Conservation (phyloP, 2,797 vertebrate species). For the Brotula barbata region DNA sequence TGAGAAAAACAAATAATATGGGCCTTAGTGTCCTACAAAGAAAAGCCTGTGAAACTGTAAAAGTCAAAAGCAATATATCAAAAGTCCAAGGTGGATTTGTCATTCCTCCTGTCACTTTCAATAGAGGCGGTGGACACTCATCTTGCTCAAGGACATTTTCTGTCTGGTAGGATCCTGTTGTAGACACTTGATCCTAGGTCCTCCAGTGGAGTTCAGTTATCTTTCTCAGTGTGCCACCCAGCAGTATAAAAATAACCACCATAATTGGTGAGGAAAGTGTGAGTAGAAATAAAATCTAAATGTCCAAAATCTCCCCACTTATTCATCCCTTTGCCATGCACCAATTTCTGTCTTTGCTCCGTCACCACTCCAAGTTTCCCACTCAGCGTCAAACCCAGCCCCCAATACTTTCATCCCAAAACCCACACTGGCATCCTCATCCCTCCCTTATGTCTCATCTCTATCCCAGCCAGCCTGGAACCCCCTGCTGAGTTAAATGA, state of each 20-base stretch:
- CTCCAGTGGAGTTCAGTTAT: background rate
- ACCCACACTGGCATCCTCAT: slow-evolving; percentile 54
- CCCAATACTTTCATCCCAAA: slow-evolving; percentile 23
- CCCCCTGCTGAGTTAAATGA: slow-evolving; percentile 77
- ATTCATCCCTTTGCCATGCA: slow-evolving; percentile 41
- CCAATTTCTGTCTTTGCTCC: slow-evolving; percentile 51
- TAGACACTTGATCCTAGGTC: background rate
- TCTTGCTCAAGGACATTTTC: background rate
- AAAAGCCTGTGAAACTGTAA: background rate
- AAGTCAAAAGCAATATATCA: no score
- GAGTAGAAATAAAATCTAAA: slow-evolving; percentile 28
- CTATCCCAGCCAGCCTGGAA: slow-evolving; percentile 62
- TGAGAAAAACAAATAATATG: background rate
- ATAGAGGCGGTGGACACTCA: background rate
- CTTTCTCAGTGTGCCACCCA: background rate
- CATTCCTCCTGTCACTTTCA: background rate
- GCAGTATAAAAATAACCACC: slow-evolving; percentile 11
- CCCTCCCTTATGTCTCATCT: slow-evolving; percentile 69
- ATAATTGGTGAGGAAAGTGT: background rate
- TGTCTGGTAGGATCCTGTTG: background rate
- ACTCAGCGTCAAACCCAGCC: background rate
- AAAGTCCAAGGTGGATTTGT: background rate
- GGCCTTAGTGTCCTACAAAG: background rate
- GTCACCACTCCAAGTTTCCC: slow-evolving; percentile 24
- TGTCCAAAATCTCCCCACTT: slow-evolving; percentile 30